Percentiles rank a stretch among this genome's conserved stretches.
These are phyloP conservation scores for Sturnus vulgaris DNA, from an alignment of 2,113 vertebrate species.

Conservation along the genomic window DNA sequence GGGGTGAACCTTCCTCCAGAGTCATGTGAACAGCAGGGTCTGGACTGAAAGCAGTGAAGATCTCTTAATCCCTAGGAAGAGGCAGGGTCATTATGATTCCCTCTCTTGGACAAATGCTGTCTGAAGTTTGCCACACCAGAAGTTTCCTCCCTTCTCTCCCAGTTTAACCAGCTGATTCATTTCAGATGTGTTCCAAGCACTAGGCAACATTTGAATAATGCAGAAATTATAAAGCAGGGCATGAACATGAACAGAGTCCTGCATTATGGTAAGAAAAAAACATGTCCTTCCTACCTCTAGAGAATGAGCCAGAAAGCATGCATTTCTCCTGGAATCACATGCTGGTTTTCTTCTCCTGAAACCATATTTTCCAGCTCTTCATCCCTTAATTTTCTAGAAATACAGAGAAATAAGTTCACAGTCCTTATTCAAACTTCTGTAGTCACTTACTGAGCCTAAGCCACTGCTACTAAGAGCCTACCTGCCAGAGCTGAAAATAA, in stretches of 20 bases:
- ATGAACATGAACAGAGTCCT: not conserved
- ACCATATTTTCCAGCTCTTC: not conserved
- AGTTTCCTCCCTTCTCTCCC: not conserved
- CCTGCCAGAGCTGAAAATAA: not conserved
- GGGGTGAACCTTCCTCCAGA: not conserved
- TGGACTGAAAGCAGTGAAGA: not conserved
- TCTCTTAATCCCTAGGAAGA: not conserved
- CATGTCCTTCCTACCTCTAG: not conserved
- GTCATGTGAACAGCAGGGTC: not conserved
- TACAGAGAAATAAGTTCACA: not conserved
- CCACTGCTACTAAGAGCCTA: not conserved
- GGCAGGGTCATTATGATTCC: not conserved
- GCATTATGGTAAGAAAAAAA: not conserved
- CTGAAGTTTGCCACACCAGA: not conserved
- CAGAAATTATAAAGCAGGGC: not conserved
- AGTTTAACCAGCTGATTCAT: not conserved
- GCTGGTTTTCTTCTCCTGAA: not conserved
- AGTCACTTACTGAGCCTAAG: not conserved
- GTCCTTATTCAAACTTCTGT: not conserved
- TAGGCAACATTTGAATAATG: not conserved
- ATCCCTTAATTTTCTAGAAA: not conserved
- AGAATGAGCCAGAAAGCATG: not conserved
- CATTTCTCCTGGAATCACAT: not conserved
- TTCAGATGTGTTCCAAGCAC: not conserved
- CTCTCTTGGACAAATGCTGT: not conserved